Evolutionary conservation across 35 echinoderm and acorn worm species (phyloP).

Genomic region (Heliocidaris tuberculata): DNA sequence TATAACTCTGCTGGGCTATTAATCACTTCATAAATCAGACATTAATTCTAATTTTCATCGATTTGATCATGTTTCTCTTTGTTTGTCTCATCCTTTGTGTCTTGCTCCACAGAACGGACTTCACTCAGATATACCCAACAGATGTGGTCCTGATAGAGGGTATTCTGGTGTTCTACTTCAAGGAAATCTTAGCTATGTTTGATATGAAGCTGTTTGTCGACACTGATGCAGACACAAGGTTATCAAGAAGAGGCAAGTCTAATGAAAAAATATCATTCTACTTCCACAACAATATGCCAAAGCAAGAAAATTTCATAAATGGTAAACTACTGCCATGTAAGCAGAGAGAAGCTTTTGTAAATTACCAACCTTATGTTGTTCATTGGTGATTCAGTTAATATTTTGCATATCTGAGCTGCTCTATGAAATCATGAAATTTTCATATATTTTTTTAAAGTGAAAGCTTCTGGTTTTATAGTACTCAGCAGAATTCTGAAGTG

Average conservation of each 20-base stretch:
- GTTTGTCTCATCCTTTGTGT: background rate
- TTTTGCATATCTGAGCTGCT: too few species aligned
- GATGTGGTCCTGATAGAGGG: conserved; percentile 94
- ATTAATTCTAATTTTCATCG: too few species aligned
- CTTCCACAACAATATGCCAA: background rate
- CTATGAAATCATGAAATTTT: too few species aligned
- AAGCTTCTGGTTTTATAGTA: too few species aligned
- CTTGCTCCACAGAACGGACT: conserved; percentile 29
- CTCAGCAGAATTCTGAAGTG: too few species aligned
- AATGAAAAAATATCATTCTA: background rate
- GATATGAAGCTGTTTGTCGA: conserved; percentile 99
- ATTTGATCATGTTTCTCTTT: too few species aligned
- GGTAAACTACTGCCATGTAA: too few species aligned
- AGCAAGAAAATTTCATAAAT: background rate
- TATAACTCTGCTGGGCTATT: too few species aligned
- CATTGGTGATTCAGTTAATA: too few species aligned
- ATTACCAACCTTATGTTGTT: background rate
- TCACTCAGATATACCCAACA: conserved; percentile 76
- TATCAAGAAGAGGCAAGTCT: conserved; percentile 93
- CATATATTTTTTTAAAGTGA: too few species aligned
- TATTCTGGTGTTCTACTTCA: conserved; percentile 89
- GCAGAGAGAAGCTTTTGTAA: background rate
- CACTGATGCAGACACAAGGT: conserved; percentile 97
- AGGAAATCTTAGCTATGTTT: conserved; percentile 78
- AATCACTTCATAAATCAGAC: too few species aligned